Evolutionary conservation across 2,113 vertebrate species (phyloP).

Genomic region (Sminthopsis crassicaudata): DNA sequence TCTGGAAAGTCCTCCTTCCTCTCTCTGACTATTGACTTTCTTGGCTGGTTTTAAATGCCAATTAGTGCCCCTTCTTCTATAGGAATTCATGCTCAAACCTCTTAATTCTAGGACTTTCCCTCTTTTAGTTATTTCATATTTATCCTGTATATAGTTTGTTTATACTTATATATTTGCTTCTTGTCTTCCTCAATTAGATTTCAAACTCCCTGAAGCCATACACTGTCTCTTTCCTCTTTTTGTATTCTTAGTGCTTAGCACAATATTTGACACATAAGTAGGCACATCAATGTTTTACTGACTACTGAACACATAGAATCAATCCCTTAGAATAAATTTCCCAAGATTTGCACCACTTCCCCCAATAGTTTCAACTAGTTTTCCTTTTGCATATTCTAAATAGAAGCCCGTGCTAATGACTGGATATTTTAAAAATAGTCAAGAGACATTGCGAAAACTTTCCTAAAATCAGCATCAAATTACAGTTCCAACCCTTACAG

Average conservation of each 20-base stretch:
- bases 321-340: slow-evolving; percentile 7
- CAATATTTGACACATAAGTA: neutral
- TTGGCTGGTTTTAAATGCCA: neutral
- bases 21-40: neutral
- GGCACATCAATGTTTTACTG: neutral
- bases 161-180: neutral
- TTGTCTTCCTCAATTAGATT: neutral
- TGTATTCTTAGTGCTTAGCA: neutral
- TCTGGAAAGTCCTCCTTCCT: neutral
- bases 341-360: neutral
- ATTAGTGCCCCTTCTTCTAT: neutral
- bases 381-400: slow-evolving; percentile 29
- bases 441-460: slow-evolving; percentile 23
- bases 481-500: slow-evolving; percentile 70
- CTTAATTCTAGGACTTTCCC: neutral
- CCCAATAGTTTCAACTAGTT: slow-evolving; percentile 9
- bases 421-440: neutral
- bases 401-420: slow-evolving; percentile 66
- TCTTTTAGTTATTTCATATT: neutral
- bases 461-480: slow-evolving; percentile 71
- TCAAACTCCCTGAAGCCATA: neutral
- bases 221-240: neutral
- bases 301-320: neutral
- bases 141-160: neutral
- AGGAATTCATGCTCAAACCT: neutral